Evolutionary conservation across 2,888 invertebrate genomes (phyloP), one percentile per base, ranked within the genome.

Genomic region (Ceratothoa steindachneri): DNA sequence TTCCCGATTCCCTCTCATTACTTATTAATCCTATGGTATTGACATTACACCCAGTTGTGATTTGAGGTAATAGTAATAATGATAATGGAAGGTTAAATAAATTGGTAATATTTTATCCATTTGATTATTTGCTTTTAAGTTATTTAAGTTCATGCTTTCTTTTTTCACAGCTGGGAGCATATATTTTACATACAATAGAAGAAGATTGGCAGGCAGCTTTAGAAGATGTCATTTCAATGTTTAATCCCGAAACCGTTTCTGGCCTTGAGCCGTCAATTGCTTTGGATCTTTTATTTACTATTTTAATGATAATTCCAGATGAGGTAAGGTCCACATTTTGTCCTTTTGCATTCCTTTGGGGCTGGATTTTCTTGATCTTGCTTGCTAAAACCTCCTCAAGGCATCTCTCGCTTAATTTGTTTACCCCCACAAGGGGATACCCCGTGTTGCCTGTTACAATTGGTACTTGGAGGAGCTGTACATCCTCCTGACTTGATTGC

Each of bases 271-370:
- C 78, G 9, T 53, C 72, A 22, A 72, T 69, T 30, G 78, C 78
- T 1, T 68, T 78, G 9, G 74, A 73, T 31, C 60, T 78, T 2
- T 60, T 78, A 24, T 78, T 78, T 69, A 71, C 55, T 51, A 73
- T 78, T 24, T 72, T 78, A 29, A 78, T 74, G 52, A 72, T 78
- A 27, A 78, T 78, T 30, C 78, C 78, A 22, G 78, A 78, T 29
- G 78, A 78, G 60, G 77, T 77, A 41, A 69, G 69, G 60, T 29
- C 31, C 15, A 19, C 2, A 1, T 12, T 67, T 1, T 30, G 30
- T 28, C 19, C 29, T 67, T 29, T 67, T 67, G 12, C 7, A 66
- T 66, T 27, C 12, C 22, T 29, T 7, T n/a, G 15, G 7, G 12
- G 9, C 4, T 66, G 24, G 28, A 30, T 66, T 29, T 29, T 27